phyloP scores from a whole-genome alignment of 2,888 invertebrate genomes.

The Cryptus armator region DNA sequence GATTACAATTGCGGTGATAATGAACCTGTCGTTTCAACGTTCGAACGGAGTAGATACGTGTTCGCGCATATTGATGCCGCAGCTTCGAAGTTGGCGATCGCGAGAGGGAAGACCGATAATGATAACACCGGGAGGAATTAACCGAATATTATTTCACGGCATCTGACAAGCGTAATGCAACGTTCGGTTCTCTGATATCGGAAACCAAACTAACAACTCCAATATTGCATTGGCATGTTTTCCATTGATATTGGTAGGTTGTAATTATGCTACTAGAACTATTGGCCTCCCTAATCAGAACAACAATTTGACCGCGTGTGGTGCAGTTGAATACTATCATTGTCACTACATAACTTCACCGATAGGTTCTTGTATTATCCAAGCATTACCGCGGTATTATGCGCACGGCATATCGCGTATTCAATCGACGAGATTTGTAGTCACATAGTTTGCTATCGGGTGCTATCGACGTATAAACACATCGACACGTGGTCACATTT shows the following conservation, averaged over 20 bases:
- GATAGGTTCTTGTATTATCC: background rate
- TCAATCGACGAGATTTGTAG: background rate
- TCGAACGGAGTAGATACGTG: background rate
- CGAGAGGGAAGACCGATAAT: background rate
- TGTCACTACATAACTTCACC: background rate
- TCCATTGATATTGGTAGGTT: background rate
- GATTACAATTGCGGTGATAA: background rate
- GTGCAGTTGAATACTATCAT: background rate
- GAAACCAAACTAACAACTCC: background rate
- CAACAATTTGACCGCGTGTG: background rate
- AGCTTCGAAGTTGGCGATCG: background rate
- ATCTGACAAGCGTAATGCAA: background rate
- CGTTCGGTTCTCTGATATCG: background rate
- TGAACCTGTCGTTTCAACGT: background rate
- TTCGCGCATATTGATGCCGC: background rate
- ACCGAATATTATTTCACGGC: background rate
- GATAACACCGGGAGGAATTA: background rate
- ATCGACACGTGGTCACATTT: conserved; percentile 21
- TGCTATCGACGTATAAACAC: conserved; percentile 2
- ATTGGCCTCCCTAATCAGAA: background rate
- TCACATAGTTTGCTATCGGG: background rate
- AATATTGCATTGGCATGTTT: background rate
- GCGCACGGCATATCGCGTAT: background rate
- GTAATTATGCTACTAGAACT: background rate
- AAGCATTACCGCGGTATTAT: background rate